Base-by-base conservation (phyloP, 2,797 vertebrate genomes). In the Spheniscus humboldti region DNA sequence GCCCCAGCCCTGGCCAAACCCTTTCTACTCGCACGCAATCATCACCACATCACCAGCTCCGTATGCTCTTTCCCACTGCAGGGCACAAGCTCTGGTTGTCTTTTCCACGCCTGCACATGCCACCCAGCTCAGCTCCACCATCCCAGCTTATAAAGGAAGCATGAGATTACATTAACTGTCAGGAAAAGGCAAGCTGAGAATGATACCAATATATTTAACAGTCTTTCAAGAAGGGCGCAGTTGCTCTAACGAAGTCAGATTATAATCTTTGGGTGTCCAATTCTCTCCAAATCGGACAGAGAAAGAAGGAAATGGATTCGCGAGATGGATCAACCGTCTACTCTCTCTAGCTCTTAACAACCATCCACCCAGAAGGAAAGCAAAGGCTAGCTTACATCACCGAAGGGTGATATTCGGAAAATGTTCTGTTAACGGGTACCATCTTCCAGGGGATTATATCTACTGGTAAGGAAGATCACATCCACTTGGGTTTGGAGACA, bases 281-380 rank as follows among this genome's bases (percentile, higher is more conserved):
- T 45, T 67, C 37, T 69, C 83, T 39, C 63, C 28, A 37, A n/a
- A 56, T 22, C 2, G 1, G 18, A 18, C 11, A 69, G 15, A 37
- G 41, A 48, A 64, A n/a, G 23, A 55, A 83, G 24, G 39, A 77
- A 72, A 77, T 14, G 11, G 79, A 45, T 73, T 27, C 5, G 1
- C 0, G 0, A 67, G 41, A 30, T 8, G 17, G 33, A 43, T 74
- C 66, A 35, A 24, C 8, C 0, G 1, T 13, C 41, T n/a, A 23
- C 13, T 41, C 31, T 63, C 39, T 68, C 48, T 8, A 60, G 31
- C 27, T 72, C 15, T 66, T 53, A 75, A 41, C 7, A 43, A 31
- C 18, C 39, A 63, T 13, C 17, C 43, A 57, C 31, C 8, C 30
- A 50, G 18, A 43, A 50, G 43, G n/a, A 68, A 73, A 63, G 18